Base-by-base conservation (phyloP, 2,113 vertebrate species). In the Nicator chloris region DNA sequence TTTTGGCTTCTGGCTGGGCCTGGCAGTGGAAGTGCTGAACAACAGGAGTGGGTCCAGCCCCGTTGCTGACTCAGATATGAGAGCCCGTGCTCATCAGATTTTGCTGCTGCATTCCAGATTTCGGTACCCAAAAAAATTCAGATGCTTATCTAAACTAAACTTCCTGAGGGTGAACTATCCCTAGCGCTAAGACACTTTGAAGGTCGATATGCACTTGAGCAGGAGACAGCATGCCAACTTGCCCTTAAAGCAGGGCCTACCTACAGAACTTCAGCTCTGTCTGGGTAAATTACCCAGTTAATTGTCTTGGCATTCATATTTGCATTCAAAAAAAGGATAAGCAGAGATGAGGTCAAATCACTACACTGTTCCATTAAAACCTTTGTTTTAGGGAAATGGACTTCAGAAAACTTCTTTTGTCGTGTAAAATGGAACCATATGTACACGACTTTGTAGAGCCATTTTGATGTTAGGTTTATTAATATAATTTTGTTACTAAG, bases 141-240 rank as follows among this genome's bases (percentile, higher is more conserved):
- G 87, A 94, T 94, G 56, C n/a, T 90, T 90, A 93, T 92, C 90
- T 95, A 88, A 95, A 88, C 71, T 47, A 88, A 92, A 91, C 82
- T 93, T 97, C 94, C 90, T 42, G 92, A 88, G 90, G 90, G 71
- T 56, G 82, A 90, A 75, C 47, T 86, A 73, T 86, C 85, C 76
- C 39, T 30, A 66, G 60, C 2, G 15, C 63, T 28, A 37, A 81
- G 82, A 26, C 31, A 65, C 53, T 90, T 33, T 1, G 57, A 84
- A 91, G 61, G 54, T 57, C 0, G 3, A 95, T 53, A 54, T 9
- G 53, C 9, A 4, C 78, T 93, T 82, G 88, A 93, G 79, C 82
- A 68, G 71, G 44, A 93, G 82, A 88, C 24, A 40, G 66, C 71
- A 65, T 3, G 94, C 85, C 92, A 96, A 40, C 85, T 26, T 59